These are phyloP conservation scores for Pseudonaja textilis DNA, from an alignment of 2,113 vertebrate genomes.

Conservation along the genomic window DNA sequence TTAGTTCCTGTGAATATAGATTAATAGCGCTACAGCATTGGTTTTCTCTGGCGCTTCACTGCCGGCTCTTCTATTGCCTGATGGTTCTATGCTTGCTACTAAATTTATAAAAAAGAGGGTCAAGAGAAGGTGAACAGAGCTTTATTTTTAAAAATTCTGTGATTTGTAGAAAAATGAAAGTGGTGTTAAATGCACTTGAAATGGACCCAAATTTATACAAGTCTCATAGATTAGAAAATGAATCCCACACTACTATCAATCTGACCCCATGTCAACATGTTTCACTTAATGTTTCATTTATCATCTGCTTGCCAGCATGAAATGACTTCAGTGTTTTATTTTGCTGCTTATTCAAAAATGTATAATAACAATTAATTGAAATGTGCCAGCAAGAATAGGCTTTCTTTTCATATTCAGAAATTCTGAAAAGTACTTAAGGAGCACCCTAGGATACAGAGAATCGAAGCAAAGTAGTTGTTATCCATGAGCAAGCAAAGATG, in stretches of 20 bases:
- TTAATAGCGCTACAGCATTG: not conserved
- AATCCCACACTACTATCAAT: not conserved
- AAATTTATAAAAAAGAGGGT: not conserved
- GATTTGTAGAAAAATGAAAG: too few relatives aligned
- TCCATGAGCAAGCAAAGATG: not conserved
- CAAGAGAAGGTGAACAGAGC: not conserved
- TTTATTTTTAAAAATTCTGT: not conserved
- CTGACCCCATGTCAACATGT: not conserved
- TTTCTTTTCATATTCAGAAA: not conserved
- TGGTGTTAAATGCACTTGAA: not conserved
- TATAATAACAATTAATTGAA: not conserved
- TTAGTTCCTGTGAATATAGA: not conserved
- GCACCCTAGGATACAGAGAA: not conserved
- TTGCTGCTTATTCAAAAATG: not conserved
- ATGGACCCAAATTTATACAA: not conserved
- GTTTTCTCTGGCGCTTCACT: not conserved
- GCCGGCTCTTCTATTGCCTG: not conserved
- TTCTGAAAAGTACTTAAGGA: not conserved
- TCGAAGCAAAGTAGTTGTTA: not conserved
- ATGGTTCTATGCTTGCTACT: not conserved
- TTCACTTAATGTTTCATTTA: not conserved
- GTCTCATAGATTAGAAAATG: not conserved
- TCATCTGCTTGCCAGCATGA: not conserved
- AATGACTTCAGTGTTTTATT: not conserved
- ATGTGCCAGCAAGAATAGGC: not conserved